Conservation (phyloP, 2,888 invertebrate genomes). For the Disparrhopalites patrizii region DNA sequence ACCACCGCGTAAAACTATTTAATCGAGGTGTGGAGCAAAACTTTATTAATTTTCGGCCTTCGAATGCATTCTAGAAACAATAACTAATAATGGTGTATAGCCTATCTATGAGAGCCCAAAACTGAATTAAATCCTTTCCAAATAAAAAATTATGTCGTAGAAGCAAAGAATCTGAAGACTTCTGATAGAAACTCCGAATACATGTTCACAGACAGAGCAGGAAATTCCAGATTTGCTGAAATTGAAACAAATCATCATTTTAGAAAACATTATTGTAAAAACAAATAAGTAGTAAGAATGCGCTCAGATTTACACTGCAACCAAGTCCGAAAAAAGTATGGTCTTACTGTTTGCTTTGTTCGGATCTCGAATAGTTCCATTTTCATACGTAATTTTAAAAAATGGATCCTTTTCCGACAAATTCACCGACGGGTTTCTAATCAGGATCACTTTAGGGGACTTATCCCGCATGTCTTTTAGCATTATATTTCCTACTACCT, state of each 20-base stretch:
- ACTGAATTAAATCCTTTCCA: too few relatives aligned
- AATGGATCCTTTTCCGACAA: not conserved
- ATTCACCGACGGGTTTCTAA: not conserved
- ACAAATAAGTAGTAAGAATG: too few relatives aligned
- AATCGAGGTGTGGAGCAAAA: too few relatives aligned
- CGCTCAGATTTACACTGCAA: not conserved
- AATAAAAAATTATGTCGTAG: too few relatives aligned
- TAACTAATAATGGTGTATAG: too few relatives aligned
- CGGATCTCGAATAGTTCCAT: conserved; percentile 6
- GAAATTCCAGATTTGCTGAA: conserved; percentile 11
- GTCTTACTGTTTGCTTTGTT: conserved; percentile 5
- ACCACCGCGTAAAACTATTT: too few relatives aligned
- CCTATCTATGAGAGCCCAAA: too few relatives aligned
- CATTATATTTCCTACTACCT: conserved; percentile 9
- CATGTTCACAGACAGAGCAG: conserved; percentile 7
- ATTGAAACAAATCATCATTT: not conserved
- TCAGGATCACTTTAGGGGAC: not conserved
- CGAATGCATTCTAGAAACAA: too few relatives aligned
- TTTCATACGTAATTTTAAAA: conserved; percentile 2
- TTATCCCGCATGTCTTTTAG: not conserved
- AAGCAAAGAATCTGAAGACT: conserved; percentile 5
- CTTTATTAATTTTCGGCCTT: too few relatives aligned
- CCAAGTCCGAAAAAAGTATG: not conserved
- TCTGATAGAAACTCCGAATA: conserved; percentile 14
- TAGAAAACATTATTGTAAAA: not conserved